Evolutionary conservation across 2,888 invertebrate species (phyloP).

Genomic region (Andrena fulva): DNA sequence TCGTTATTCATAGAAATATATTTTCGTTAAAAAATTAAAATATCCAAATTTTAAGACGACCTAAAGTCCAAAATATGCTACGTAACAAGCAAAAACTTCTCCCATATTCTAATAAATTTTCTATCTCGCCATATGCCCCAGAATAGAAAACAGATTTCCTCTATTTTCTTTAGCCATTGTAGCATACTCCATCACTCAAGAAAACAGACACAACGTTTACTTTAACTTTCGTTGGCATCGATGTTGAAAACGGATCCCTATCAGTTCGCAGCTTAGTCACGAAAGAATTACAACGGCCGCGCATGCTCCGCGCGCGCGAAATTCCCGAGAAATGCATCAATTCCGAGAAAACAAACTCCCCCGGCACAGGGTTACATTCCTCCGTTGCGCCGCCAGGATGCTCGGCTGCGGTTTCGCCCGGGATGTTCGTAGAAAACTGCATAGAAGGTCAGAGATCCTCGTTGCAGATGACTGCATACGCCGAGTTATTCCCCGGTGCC

Average conservation of each 20-base stretch:
- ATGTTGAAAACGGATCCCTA: no score
- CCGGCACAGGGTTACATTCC: constrained; percentile 42
- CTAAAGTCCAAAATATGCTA: no score
- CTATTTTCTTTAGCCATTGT: no score
- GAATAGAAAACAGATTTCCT: no score
- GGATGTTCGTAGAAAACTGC: constrained; percentile 16
- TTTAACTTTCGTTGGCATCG: no score
- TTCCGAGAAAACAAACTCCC: constrained; percentile 55
- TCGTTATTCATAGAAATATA: no score
- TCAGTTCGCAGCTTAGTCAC: constrained; percentile 1
- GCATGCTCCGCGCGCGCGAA: neutral
- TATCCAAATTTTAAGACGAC: no score
- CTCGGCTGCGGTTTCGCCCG: constrained; percentile 35
- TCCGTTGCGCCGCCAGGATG: constrained; percentile 6
- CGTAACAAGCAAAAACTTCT: no score
- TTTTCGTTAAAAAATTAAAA: no score
- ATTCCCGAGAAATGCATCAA: constrained; percentile 25
- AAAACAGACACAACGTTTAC: neutral
- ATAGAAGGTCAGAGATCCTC: constrained; percentile 4
- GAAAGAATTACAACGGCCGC: neutral
- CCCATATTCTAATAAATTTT: no score
- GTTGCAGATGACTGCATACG: constrained; percentile 1
- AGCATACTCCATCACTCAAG: neutral
- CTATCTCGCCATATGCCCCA: no score
- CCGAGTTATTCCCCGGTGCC: constrained; percentile 4